phyloP scores from a whole-genome alignment of 2,113 vertebrate species.

The Poecile atricapillus region DNA sequence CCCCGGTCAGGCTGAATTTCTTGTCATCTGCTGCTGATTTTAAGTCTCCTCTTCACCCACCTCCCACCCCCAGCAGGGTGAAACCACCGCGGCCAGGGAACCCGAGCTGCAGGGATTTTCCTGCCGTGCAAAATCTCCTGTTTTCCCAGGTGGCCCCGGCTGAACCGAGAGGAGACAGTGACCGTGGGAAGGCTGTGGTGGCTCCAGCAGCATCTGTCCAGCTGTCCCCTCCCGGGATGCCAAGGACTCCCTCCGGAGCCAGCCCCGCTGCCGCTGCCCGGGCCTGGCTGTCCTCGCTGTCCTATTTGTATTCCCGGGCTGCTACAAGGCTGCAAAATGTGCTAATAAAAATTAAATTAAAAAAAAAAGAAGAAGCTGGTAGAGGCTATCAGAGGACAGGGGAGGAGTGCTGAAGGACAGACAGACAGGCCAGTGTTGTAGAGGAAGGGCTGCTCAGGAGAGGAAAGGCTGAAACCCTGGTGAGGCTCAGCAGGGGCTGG shows the following conservation, averaged over 20 bases:
- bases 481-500: neutral
- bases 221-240: neutral
- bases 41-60: neutral
- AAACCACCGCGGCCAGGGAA: accelerated
- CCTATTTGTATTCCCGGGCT: slow-evolving; percentile 11
- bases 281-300: neutral
- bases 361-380: neutral
- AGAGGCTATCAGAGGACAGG: neutral
- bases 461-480: accelerated
- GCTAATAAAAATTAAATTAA: slow-evolving; percentile 45
- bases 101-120: neutral
- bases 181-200: accelerated
- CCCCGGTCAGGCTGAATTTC: neutral
- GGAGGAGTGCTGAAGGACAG: neutral
- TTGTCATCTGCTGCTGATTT: neutral
- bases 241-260: neutral
- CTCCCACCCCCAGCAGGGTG: accelerated
- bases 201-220: neutral
- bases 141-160: neutral
- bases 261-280: accelerated
- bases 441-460: neutral
- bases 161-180: accelerated
- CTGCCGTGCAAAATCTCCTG: neutral
- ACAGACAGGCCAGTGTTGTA: neutral
- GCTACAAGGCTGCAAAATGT: slow-evolving; percentile 28